phyloP scores from a whole-genome alignment of 2,888 invertebrate species.

The Pediacus dermestoides region DNA sequence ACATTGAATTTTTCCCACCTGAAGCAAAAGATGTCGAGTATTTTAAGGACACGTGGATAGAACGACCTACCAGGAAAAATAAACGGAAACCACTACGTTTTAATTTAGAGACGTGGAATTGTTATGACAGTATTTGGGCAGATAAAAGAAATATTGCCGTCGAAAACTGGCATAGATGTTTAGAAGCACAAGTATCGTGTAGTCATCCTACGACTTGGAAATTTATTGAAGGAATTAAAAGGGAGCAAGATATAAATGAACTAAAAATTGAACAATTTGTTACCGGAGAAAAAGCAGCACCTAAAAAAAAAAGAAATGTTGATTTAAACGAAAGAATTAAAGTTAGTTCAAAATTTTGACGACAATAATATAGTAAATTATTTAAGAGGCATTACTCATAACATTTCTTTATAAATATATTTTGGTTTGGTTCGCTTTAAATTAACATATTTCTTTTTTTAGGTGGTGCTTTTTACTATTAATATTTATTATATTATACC shows the following conservation, averaged over 20 bases:
- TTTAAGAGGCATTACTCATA: too few relatives aligned
- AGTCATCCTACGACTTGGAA: conserved; percentile 2
- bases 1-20: conserved; percentile 2
- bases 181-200: not conserved
- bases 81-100: conserved; percentile 9
- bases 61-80: conserved; percentile 13
- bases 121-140: not conserved
- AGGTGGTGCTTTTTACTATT: too few relatives aligned
- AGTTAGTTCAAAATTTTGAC: too few relatives aligned
- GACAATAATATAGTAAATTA: too few relatives aligned
- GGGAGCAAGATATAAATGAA: conserved; percentile 5
- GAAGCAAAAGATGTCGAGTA: conserved; percentile 2
- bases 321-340: too few relatives aligned
- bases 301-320: too few relatives aligned
- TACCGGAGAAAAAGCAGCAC: not conserved
- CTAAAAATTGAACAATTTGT: conserved; percentile 1
- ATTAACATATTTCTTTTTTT: too few relatives aligned
- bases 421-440: too few relatives aligned
- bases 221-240: not conserved
- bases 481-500: too few relatives aligned
- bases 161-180: conserved; percentile 8
- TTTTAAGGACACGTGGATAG: conserved; percentile 16
- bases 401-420: too few relatives aligned
- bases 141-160: conserved; percentile 5
- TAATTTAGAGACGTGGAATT: conserved; percentile 10